Evolutionary conservation across 2,888 invertebrate genomes (phyloP), one percentile per base, ranked within the genome.

Genomic region (Exocentrus adspersus): DNA sequence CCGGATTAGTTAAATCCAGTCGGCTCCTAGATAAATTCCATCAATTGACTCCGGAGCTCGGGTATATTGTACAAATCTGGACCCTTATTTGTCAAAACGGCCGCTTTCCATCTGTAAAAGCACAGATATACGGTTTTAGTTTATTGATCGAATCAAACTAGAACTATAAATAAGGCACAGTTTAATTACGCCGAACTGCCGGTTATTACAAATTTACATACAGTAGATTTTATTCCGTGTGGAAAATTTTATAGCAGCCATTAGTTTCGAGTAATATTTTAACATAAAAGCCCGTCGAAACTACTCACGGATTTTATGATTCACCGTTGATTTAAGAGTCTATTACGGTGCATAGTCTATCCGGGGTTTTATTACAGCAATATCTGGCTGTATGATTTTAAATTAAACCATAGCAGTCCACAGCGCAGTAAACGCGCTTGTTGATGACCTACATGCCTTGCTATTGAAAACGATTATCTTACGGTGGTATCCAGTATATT

Each of bases 1-100:
- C 37, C 37, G 5, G 14, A 37, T 37, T 14, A 14, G n/a, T 12
- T 37, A 5, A 12, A 12, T n/a, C 12, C 12, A n/a, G n/a, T 37
- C 37, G 14, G n/a, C 14, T 9, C 37, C 37, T 37, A 37, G 37
- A 14, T 37, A 37, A 37, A 37, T 37, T 37, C 14, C 14, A 37
- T n/a, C 37, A 37, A 2, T 12, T 14, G n/a, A n/a, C 37, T 7
- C 3, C 14, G n/a, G 12, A 37, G 37, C 37, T 5, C 37, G 14
- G 37, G 14, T 37, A 37, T 37, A 37, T 37, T 37, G n/a, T 37
- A 37, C n/a, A 37, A 37, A 37, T 37, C 37, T 37, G 37, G 37
- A 12, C 37, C 37, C 37, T 37, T 37, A 37, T 12, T 30, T n/a
- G 37, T 14, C 37, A 37, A 37, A 37, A 12, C 37, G n/a, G 12